These are phyloP conservation scores for Oligia fasciuncula DNA, from an alignment of 2,888 invertebrate genomes.

Conservation along the genomic window DNA sequence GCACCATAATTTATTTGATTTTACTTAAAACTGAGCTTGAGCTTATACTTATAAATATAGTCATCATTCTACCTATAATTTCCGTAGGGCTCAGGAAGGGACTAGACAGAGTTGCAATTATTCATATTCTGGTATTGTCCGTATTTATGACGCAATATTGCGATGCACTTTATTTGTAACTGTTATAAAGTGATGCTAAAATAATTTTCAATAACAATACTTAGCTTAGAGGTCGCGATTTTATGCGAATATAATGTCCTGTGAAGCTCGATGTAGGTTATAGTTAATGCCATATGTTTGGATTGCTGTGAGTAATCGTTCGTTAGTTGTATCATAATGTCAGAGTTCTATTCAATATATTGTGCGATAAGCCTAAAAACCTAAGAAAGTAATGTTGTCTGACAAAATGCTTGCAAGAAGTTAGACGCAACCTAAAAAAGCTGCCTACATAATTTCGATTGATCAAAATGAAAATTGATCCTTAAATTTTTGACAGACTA, in stretches of 20 bases:
- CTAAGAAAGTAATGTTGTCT: slow-evolving; percentile 10
- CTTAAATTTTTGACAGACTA: background rate
- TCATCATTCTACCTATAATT: slow-evolving; percentile 15
- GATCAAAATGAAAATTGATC: background rate
- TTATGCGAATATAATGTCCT: slow-evolving; percentile 57
- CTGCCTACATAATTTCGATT: background rate
- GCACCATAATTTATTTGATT: slow-evolving; percentile 53
- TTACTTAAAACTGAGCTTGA: slow-evolving; percentile 49
- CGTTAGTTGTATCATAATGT: slow-evolving; percentile 49
- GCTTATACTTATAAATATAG: slow-evolving; percentile 26
- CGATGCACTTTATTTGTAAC: slow-evolving; percentile 45
- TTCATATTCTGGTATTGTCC: slow-evolving; percentile 38
- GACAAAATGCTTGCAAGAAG: background rate
- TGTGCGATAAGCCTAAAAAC: slow-evolving; percentile 6
- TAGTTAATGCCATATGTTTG: slow-evolving; percentile 53
- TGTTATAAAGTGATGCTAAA: slow-evolving; percentile 42
- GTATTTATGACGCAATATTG: slow-evolving; percentile 33
- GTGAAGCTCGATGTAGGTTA: slow-evolving; percentile 55
- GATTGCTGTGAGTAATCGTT: slow-evolving; percentile 49
- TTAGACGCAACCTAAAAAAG: background rate
- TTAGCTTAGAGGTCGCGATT: slow-evolving; percentile 48
- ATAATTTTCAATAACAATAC: slow-evolving; percentile 51
- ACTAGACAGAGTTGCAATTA: slow-evolving; percentile 17
- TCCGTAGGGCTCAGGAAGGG: slow-evolving; percentile 3
- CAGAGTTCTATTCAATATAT: slow-evolving; percentile 39